phyloP scores from a whole-genome alignment of 2,888 invertebrate genomes.

The Noctua janthe region DNA sequence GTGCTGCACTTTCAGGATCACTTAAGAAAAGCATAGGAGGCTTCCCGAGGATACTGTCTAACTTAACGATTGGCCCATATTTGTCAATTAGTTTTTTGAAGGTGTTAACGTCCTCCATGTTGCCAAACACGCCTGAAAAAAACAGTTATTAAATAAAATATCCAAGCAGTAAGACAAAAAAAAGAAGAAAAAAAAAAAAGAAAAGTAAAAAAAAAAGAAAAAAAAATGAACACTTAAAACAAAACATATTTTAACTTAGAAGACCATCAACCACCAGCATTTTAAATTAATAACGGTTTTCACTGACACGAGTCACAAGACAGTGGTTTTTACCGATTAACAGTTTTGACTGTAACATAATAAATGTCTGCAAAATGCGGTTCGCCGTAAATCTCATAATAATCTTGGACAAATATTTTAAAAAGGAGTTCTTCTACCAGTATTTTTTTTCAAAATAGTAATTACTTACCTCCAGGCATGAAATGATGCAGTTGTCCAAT shows the following conservation, averaged over 20 bases:
- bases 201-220: background rate
- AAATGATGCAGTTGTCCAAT: constrained; percentile 79
- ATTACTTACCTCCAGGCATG: constrained; percentile 74
- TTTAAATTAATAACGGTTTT: too few species aligned
- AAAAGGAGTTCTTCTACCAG: background rate
- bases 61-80: constrained; percentile 47
- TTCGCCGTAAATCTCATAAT: too few species aligned
- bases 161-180: background rate
- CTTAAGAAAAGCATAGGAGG: constrained; percentile 28
- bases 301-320: too few species aligned
- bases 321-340: too few species aligned
- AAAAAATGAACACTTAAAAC: background rate
- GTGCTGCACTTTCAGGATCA: constrained; percentile 47
- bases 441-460: background rate
- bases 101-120: constrained; percentile 7
- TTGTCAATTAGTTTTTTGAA: constrained; percentile 14
- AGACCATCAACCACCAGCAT: background rate
- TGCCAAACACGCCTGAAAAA: constrained; percentile 21
- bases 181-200: background rate
- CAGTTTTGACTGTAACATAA: too few species aligned
- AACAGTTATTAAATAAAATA: background rate
- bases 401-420: too few species aligned
- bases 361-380: too few species aligned
- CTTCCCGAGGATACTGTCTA: constrained; percentile 43
- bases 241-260: background rate